Percentiles rank a stretch among this genome's conserved stretches.
Evolutionary conservation across 2,888 invertebrate genomes (phyloP).

Genomic region (Caenorhabditis sinica): DNA sequence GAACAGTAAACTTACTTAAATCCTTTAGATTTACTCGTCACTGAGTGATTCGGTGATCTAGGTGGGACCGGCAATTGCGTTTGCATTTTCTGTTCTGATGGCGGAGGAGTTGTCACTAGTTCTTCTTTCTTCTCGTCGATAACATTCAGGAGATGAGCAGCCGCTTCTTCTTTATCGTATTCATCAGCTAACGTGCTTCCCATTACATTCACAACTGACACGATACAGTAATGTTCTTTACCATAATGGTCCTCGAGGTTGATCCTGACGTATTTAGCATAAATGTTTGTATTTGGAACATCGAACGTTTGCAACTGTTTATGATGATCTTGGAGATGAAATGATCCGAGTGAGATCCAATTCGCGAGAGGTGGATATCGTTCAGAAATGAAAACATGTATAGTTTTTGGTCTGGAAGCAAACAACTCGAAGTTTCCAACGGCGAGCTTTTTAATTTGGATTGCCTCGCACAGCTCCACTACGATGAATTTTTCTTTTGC

Average conservation of each 20-base stretch:
- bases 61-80: conserved; percentile 60
- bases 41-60: conserved; percentile 18
- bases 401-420: conserved; percentile 92
- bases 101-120: conserved; percentile 49
- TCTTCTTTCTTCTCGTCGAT: conserved; percentile 45
- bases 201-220: conserved; percentile 95
- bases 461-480: conserved; percentile 97
- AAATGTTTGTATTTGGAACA: conserved; percentile 87
- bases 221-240: conserved; percentile 96
- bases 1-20: conserved; percentile 37
- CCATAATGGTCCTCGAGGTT: conserved; percentile 96
- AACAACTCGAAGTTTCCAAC: conserved; percentile 98
- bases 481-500: conserved; percentile 88
- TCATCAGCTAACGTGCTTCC: conserved; percentile 89
- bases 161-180: conserved; percentile 80
- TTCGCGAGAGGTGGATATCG: conserved; percentile 87
- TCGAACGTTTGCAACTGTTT: conserved; percentile 78
- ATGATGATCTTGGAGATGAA: conserved; percentile 67
- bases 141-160: conserved; percentile 50
- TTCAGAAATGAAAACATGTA: conserved; percentile 88
- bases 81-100: conserved; percentile 56
- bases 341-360: conserved; percentile 61
- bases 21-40: neutral
- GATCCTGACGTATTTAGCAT: conserved; percentile 90
- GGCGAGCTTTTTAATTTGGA: conserved; percentile 92